phyloP scores from a whole-genome alignment of 2,797 vertebrate species.

The Spheniscus humboldti region DNA sequence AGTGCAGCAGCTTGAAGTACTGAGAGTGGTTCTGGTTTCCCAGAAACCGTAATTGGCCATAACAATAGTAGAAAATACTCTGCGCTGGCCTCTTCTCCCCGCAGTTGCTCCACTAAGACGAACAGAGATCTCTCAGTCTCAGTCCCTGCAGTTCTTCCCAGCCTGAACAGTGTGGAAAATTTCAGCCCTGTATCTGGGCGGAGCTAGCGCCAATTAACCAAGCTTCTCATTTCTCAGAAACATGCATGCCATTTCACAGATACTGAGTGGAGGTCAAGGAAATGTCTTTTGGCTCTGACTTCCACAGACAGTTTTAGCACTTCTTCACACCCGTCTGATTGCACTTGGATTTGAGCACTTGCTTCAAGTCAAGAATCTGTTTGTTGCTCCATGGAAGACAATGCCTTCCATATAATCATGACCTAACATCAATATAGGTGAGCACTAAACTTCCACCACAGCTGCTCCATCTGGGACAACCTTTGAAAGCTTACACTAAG shows the following conservation, averaged over 20 bases:
- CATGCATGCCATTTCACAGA: not conserved
- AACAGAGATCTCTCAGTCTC: not conserved
- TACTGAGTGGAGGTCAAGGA: not conserved
- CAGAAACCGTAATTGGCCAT: fast-evolving
- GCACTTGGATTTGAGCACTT: not conserved
- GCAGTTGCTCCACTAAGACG: not conserved
- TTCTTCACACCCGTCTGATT: not conserved
- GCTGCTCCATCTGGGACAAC: not conserved
- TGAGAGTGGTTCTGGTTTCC: not conserved
- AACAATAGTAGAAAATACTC: not conserved
- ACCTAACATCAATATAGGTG: not conserved
- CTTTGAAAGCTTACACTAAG: not conserved
- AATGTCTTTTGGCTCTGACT: not conserved
- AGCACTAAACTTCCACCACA: not conserved
- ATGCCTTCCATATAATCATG: not conserved
- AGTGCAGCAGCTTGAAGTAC: not conserved
- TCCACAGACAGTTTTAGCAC: not conserved
- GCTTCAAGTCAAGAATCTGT: not conserved
- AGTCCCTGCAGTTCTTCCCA: not conserved
- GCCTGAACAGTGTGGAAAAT: not conserved
- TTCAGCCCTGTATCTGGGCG: not conserved
- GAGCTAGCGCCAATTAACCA: not conserved
- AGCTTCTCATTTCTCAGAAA: not conserved
- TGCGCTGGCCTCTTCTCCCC: not conserved
- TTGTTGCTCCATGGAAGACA: not conserved